Evolutionary conservation across 2,113 vertebrate species (phyloP), one percentile per base, ranked within the genome.

Genomic region (Salvelinus sp.): DNA sequence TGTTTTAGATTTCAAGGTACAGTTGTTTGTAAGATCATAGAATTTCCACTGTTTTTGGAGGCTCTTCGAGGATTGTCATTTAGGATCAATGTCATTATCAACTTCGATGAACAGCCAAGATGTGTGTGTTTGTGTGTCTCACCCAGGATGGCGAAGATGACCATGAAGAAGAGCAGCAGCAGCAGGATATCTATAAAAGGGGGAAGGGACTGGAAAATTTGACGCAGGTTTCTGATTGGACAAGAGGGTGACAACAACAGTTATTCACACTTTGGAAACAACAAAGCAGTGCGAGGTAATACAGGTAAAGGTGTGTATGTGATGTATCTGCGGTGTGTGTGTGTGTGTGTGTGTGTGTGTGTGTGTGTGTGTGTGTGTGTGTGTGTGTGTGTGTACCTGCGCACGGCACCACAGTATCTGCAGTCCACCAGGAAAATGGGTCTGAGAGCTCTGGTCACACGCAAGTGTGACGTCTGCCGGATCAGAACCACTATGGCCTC

Each of bases 201-300:
- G 0, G 97, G 98, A 72, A 99, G 94, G 1, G 98, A 99, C 93
- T 99, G 98, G 92, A 99, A 99, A 88, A 99, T 98, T 94, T 99
- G 98, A 58, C 98, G 95, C 81, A 99, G 90, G 88, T 98, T 99
- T 89, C 97, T 99, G 90, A 71, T 83, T 83, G 83, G 78, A 83
- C 22, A 3, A 85, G 69, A 67, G 63, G 78, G 16, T 54, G 50
- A 54, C 50, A 54, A 18, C 50, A 54, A 54, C 50, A 18, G 12
- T 14, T 54, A 54, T 54, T 54, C 16, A 54, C 16, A 18, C 50
- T 54, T 54, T 54, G 16, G 50, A 54, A 69, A 79, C 2, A 0
- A n/a, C 62, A 30, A 4, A 62, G 84, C 22, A 77, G 74, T 57
- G 70, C 25, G 0, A 65, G 5, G 20, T 16, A 6, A 1, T 1